These are phyloP conservation scores for Meles meles DNA, from an alignment of 2,113 vertebrate genomes.

Conservation along the genomic window DNA sequence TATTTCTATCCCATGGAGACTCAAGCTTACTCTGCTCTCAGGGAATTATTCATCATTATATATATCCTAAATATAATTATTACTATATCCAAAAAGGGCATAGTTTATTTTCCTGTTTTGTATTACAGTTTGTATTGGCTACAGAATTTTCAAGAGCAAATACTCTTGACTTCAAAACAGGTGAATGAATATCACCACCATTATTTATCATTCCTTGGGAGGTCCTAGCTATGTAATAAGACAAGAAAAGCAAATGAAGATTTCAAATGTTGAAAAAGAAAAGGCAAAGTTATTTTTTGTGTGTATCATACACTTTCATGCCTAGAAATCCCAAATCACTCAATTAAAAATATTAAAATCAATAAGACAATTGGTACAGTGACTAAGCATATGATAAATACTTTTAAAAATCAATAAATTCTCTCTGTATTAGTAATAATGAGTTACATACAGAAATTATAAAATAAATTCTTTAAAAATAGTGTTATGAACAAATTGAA, in stretches of 20 bases:
- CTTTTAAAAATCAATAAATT: neutral
- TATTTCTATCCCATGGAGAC: neutral
- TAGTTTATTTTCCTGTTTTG: slow-evolving; percentile 1
- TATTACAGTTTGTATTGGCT: neutral
- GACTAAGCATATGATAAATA: neutral
- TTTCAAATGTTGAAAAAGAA: slow-evolving; percentile 2
- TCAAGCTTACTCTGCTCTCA: neutral
- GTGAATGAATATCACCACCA: neutral
- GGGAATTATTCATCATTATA: neutral
- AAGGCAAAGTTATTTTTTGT: neutral
- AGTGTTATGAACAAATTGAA: slow-evolving; percentile 7
- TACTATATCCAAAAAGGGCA: neutral
- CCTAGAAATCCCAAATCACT: neutral
- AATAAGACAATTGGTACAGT: neutral
- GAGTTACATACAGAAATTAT: neutral
- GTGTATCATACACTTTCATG: neutral
- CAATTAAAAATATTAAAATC: slow-evolving; percentile 25
- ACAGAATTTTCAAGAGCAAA: neutral
- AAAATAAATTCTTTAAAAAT: slow-evolving; percentile 37
- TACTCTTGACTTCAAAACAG: neutral
- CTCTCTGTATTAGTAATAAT: neutral
- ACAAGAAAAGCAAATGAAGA: slow-evolving; percentile 50
- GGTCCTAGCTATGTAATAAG: slow-evolving; percentile 38
- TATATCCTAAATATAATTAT: neutral
- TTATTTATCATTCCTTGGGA: neutral